Conservation (phyloP, 2,797 vertebrate genomes). For the Emydoidea blandingii region DNA sequence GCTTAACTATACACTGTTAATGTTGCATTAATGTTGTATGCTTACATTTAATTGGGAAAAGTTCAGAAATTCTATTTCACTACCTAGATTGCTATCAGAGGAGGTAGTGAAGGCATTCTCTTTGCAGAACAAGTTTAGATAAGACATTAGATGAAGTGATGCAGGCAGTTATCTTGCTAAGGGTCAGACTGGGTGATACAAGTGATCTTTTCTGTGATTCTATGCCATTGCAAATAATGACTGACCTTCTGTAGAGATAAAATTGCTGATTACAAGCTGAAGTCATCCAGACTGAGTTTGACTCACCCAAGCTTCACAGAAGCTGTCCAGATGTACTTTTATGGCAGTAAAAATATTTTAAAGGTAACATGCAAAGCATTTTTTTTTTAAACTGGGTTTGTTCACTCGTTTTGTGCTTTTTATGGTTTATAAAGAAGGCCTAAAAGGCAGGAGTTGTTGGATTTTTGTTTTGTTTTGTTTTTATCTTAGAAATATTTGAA, state of each 20-base stretch:
- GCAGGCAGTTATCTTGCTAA: background rate
- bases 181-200: background rate
- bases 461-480: background rate
- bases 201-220: conserved; percentile 49
- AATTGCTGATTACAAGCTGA: conserved; percentile 11
- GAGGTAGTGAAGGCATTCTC: background rate
- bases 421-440: background rate
- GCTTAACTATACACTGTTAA: background rate
- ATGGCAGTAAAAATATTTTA: background rate
- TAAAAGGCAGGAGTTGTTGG: background rate
- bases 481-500: conserved; percentile 30
- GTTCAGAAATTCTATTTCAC: background rate
- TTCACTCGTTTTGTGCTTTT: background rate
- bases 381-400: conserved; percentile 33
- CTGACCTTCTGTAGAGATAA: conserved; percentile 43
- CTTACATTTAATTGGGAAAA: background rate
- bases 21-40: conserved; percentile 29
- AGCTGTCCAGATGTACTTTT: conserved; percentile 32
- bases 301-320: conserved; percentile 32
- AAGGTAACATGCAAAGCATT: background rate
- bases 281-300: background rate
- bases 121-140: conserved; percentile 2
- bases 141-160: conserved; percentile 35
- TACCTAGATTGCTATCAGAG: conserved; percentile 39
- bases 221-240: conserved; percentile 1